These are phyloP conservation scores for Ophthalmolycus amberensis DNA, from an alignment of 2,113 vertebrate species.

Conservation along the genomic window DNA sequence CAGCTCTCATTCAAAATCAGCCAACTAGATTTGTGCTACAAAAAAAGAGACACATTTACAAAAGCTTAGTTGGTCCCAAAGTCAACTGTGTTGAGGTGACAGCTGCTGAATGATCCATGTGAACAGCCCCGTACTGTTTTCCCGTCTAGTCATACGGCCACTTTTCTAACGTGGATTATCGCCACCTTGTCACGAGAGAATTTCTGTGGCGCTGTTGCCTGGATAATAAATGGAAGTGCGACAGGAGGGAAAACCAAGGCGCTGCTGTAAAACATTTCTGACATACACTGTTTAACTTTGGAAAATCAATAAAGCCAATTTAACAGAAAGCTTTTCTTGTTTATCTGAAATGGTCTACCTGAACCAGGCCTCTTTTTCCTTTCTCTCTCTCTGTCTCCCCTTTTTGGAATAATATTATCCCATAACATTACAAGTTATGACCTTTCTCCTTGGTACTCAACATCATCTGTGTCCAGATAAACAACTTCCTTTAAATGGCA, in stretches of 20 bases:
- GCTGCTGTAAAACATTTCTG: slow-evolving; percentile 64
- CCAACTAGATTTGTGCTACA: neutral
- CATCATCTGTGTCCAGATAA: slow-evolving; percentile 23
- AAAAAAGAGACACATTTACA: neutral
- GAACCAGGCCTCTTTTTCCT: neutral
- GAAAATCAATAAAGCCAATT: slow-evolving; percentile 68
- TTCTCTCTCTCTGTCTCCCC: neutral
- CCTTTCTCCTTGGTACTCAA: slow-evolving; percentile 31
- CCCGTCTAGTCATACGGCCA: neutral
- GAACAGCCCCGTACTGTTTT: neutral
- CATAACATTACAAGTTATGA: slow-evolving; percentile 41
- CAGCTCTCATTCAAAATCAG: neutral
- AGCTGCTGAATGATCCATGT: neutral
- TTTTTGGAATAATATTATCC: slow-evolving; percentile 30
- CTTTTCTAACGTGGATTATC: neutral
- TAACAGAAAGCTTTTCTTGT: slow-evolving; percentile 47
- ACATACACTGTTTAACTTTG: slow-evolving; percentile 49
- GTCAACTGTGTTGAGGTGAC: neutral
- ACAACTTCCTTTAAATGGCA: slow-evolving; percentile 20
- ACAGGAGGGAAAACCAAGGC: slow-evolving; percentile 31
- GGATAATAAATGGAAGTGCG: slow-evolving; percentile 30
- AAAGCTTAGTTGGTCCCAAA: neutral
- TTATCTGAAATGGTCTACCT: slow-evolving; percentile 44
- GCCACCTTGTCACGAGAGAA: slow-evolving; percentile 9
- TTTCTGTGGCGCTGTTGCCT: neutral